Evolutionary conservation across 2,797 vertebrate genomes (phyloP).

Genomic region (Falco naumanni): DNA sequence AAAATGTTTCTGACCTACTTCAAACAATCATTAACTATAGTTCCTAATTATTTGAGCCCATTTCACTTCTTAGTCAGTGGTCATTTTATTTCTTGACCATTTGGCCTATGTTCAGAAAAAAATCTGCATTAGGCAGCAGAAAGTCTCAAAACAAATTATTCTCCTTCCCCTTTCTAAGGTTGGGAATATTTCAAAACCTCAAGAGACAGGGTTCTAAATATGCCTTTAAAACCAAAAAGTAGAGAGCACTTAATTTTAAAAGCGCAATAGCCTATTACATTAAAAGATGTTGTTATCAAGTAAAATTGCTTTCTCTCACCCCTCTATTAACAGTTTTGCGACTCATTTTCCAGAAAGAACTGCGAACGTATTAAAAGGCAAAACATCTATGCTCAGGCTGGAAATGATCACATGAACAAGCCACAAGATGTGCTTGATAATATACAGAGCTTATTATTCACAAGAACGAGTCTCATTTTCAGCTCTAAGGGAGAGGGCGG

Average conservation of each 20-base stretch:
- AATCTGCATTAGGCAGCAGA: slow-evolving; percentile 22
- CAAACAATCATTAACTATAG: slow-evolving; percentile 38
- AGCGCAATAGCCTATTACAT: not conserved
- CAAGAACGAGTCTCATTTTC: slow-evolving; percentile 39
- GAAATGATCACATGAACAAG: slow-evolving; percentile 61
- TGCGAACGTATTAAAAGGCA: slow-evolving; percentile 51
- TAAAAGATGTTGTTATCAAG: not conserved
- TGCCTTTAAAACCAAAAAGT: not conserved
- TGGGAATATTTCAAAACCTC: not conserved
- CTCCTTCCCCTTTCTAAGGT: not conserved
- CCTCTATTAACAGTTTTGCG: slow-evolving; percentile 57
- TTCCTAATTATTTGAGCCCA: slow-evolving; percentile 36
- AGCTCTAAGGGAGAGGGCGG: slow-evolving; percentile 49
- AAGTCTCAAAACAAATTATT: not conserved
- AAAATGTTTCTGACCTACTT: not conserved
- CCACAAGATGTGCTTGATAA: slow-evolving; percentile 76
- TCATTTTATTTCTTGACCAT: slow-evolving; percentile 46
- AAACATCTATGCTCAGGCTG: slow-evolving; percentile 43
- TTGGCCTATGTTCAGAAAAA: slow-evolving; percentile 54
- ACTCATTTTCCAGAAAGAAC: slow-evolving; percentile 55
- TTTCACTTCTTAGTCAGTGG: slow-evolving; percentile 44
- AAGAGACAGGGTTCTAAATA: not conserved
- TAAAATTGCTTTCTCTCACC: slow-evolving; percentile 51
- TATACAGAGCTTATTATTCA: slow-evolving; percentile 69
- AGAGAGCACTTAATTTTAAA: not conserved